Conservation (phyloP, 2,113 vertebrate genomes). For the Semicossyphus pulcher region DNA sequence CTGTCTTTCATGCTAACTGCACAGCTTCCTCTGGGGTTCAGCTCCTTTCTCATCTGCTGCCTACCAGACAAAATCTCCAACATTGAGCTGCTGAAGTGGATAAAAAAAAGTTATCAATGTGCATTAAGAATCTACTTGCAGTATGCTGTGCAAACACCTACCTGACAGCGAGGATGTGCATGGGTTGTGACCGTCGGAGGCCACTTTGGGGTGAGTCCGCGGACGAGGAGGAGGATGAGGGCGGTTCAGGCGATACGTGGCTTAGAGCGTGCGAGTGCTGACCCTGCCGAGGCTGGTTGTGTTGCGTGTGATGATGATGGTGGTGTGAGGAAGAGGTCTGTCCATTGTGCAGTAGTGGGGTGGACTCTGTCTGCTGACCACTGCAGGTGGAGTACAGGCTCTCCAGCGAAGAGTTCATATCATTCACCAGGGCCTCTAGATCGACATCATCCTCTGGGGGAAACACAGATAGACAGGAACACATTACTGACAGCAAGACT, state of each 20-base stretch:
- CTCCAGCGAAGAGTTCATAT: slow-evolving; percentile 95
- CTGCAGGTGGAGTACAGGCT: slow-evolving; percentile 87
- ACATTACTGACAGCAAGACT: background rate
- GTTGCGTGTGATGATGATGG: slow-evolving; percentile 41
- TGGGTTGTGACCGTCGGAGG: slow-evolving; percentile 91
- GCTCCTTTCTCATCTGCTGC: background rate
- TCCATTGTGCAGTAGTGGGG: slow-evolving; percentile 90
- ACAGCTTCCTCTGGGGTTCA: slow-evolving; percentile 3
- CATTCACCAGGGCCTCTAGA: slow-evolving; percentile 92
- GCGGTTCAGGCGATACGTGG: slow-evolving; percentile 61
- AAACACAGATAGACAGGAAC: slow-evolving; percentile 4
- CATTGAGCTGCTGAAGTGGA: background rate
- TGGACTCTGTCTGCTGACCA: slow-evolving; percentile 86
- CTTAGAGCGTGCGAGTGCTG: slow-evolving; percentile 35
- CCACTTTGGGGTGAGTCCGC: slow-evolving; percentile 77
- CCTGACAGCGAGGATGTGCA: slow-evolving; percentile 97
- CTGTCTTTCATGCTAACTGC: too few species aligned
- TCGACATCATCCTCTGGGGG: slow-evolving; percentile 94
- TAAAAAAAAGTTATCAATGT: background rate
- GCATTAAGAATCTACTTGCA: background rate
- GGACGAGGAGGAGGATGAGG: slow-evolving; percentile 35
- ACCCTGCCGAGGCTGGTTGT: slow-evolving; percentile 54
- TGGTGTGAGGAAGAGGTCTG: slow-evolving; percentile 75
- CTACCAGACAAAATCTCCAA: background rate
- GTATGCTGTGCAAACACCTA: slow-evolving; percentile 54